A percentile compares a stretch with the other conserved stretches of the same genome.
Evolutionary conservation across 2,797 vertebrate genomes (phyloP).

Genomic region (Argyrosomus regius): DNA sequence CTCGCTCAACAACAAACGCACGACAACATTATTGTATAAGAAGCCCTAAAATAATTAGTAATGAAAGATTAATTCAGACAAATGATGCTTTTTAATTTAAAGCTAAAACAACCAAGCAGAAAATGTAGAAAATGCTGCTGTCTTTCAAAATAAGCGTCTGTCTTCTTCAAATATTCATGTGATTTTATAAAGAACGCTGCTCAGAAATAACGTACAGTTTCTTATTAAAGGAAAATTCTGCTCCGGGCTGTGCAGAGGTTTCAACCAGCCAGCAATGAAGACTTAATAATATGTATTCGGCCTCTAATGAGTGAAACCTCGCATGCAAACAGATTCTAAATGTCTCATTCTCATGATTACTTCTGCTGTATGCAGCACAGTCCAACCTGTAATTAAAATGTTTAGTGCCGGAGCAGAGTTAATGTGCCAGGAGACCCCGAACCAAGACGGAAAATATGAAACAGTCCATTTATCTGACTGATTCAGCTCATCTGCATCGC

Average conservation of each 20-base stretch:
- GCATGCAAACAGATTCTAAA: constrained; percentile 14
- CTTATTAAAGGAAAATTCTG: neutral
- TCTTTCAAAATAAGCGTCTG: no score
- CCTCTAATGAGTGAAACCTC: constrained; percentile 14
- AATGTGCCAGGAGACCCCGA: neutral
- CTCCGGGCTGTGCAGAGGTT: neutral
- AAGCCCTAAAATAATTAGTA: neutral
- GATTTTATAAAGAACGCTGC: neutral
- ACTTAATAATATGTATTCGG: constrained; percentile 18
- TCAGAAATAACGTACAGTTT: neutral
- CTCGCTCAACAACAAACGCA: no score
- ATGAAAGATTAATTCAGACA: neutral
- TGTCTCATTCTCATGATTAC: constrained; percentile 17
- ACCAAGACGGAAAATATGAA: neutral
- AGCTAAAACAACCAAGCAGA: neutral
- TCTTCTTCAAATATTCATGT: neutral
- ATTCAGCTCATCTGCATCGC: neutral
- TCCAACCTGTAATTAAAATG: constrained; percentile 7
- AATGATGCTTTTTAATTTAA: neutral
- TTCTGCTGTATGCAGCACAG: neutral
- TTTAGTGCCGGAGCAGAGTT: neutral
- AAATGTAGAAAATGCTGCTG: no score
- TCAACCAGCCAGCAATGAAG: neutral
- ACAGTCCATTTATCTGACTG: neutral
- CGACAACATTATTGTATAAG: neutral